phyloP scores from a whole-genome alignment of 2,797 vertebrate genomes.

The Synanceia verrucosa region DNA sequence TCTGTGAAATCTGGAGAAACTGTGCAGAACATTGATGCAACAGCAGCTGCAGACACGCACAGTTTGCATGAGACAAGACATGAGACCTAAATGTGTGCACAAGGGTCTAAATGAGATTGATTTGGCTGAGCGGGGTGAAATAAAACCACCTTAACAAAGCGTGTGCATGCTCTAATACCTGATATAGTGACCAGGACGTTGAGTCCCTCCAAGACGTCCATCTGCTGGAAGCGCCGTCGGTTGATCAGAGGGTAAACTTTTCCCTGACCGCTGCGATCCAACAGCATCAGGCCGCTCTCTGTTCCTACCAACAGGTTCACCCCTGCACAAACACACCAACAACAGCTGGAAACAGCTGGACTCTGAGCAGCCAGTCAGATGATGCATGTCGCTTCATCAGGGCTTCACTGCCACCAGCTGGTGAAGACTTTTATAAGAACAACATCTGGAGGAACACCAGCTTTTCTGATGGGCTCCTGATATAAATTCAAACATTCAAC shows the following conservation, averaged over 20 bases:
- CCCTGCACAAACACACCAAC: conserved; percentile 72
- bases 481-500: neutral
- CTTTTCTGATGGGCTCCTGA: neutral
- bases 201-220: conserved; percentile 98
- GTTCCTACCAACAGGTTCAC: conserved; percentile 97
- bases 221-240: conserved; percentile 95
- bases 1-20: conserved; percentile 26
- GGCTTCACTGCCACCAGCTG: conserved; percentile 60
- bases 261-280: conserved; percentile 97
- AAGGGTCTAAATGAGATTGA: neutral
- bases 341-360: neutral
- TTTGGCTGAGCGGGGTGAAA: neutral
- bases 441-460: neutral
- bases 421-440: conserved; percentile 5
- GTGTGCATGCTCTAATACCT: conserved; percentile 68
- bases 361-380: neutral
- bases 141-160: neutral
- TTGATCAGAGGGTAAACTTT: conserved; percentile 98
- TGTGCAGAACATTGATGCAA: conserved; percentile 5
- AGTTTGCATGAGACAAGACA: neutral
- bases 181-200: conserved; percentile 99
- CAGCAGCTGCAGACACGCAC: neutral
- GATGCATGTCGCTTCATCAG: neutral
- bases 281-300: conserved; percentile 96
- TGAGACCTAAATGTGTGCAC: no score